Percentiles rank a stretch among this genome's conserved stretches.
These are phyloP conservation scores for Graphium colonna DNA, from an alignment of 2,888 invertebrate species.

Conservation along the genomic window DNA sequence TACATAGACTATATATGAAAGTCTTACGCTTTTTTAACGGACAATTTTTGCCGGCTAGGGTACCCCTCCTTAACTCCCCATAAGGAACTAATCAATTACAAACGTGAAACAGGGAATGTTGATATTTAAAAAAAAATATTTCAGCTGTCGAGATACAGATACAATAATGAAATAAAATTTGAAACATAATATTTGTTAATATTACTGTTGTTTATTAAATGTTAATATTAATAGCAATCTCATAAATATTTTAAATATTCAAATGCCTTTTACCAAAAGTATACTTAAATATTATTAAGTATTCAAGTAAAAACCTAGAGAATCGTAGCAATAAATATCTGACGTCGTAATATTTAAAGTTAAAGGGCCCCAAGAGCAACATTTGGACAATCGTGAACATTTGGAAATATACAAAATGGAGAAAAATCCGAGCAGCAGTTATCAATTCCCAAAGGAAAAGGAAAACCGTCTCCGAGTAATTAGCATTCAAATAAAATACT, in stretches of 20 bases:
- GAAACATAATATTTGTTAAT: too few species aligned
- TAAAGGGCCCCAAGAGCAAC: constrained; percentile 1
- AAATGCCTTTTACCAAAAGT: neutral
- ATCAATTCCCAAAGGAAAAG: constrained; percentile 9
- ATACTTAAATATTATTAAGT: neutral
- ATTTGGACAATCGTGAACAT: constrained; percentile 4
- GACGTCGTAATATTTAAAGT: neutral
- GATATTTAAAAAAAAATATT: too few species aligned
- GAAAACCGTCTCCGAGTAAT: neutral
- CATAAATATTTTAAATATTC: neutral
- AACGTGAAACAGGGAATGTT: too few species aligned
- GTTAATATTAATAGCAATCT: neutral
- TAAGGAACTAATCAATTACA: too few species aligned
- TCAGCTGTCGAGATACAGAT: too few species aligned
- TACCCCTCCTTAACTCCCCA: too few species aligned
- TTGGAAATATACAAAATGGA: constrained; percentile 7
- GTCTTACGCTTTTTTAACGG: too few species aligned
- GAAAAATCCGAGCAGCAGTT: constrained; percentile 2
- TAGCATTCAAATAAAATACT: constrained; percentile 15
- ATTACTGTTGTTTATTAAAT: too few species aligned
- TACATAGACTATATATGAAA: too few species aligned
- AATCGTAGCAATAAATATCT: neutral
- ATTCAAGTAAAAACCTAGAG: neutral
- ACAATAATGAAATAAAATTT: too few species aligned
- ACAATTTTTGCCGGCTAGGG: too few species aligned